These are phyloP conservation scores for Neostethus bicornis DNA, from an alignment of 2,797 vertebrate species.

Conservation along the genomic window DNA sequence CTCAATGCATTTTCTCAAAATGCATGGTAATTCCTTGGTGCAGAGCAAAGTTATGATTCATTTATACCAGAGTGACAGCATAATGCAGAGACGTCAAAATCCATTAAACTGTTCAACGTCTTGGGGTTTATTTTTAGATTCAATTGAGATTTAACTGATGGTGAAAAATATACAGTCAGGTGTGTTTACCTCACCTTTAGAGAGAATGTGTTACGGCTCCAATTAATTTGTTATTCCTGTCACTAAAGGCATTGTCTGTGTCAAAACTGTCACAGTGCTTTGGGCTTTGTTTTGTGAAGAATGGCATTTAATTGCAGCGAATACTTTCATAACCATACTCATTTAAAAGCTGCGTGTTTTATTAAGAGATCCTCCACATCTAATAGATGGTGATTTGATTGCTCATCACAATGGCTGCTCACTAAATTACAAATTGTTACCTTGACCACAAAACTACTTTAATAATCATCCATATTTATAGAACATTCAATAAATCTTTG, in stretches of 20 bases:
- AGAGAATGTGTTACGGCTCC: slow-evolving; percentile 98
- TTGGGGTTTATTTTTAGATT: slow-evolving; percentile 99
- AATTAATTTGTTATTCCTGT: slow-evolving; percentile 99
- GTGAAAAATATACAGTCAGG: slow-evolving; percentile 99
- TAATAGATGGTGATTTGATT: slow-evolving; percentile 80
- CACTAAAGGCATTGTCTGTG: slow-evolving; percentile 95
- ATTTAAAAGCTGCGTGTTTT: slow-evolving; percentile 73
- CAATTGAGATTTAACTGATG: slow-evolving; percentile 99
- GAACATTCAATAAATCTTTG: slow-evolving; percentile 76
- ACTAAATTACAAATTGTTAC: slow-evolving; percentile 70
- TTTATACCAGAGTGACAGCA: slow-evolving; percentile 99
- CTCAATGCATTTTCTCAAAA: slow-evolving; percentile 97
- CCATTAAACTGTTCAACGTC: slow-evolving; percentile 99
- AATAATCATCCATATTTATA: slow-evolving; percentile 78
- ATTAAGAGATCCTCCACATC: slow-evolving; percentile 76
- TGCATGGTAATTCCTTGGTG: slow-evolving; percentile 96
- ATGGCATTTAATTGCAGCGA: slow-evolving; percentile 88
- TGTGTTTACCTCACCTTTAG: slow-evolving; percentile 99
- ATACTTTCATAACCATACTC: slow-evolving; percentile 83
- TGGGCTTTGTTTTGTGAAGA: slow-evolving; percentile 84
- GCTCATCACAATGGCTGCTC: slow-evolving; percentile 81
- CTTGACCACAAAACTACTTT: slow-evolving; percentile 71
- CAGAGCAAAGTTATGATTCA: slow-evolving; percentile 99
- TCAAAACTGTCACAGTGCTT: slow-evolving; percentile 94
- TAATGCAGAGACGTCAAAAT: slow-evolving; percentile 99